Evolutionary conservation across 1,140 invertebrate genomes (phyloP), one percentile per base, ranked within the genome.

Genomic region (Drosophila subobscura): DNA sequence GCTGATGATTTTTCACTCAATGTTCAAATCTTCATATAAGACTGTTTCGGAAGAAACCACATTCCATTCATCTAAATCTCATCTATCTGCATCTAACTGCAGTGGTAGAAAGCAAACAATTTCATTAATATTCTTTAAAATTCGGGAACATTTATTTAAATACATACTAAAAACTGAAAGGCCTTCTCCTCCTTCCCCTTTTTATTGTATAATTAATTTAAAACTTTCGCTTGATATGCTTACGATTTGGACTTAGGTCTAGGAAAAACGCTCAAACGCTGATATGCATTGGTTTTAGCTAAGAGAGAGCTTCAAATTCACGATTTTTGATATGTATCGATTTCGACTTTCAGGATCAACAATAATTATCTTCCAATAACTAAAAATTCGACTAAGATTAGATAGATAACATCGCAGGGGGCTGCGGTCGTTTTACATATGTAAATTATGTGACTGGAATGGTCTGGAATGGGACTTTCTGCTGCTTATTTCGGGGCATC

Each of bases 131-230:
- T 42, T 40, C 40, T 29, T 37, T 63, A 37, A 47, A 49, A 22
- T 67, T 49, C 8, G 20, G 25, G 44, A 79, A 79, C 76, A 66
- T 79, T 65, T 80, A 80, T 68, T 77, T 44, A 63, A 67, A 45
- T 66, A 44, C 33, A 37, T 12, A 4, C 64, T 44, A 61, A 81
- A 65, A 49, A 55, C 23, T 16, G 41, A 12, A 40, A 52, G 20
- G 29, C 23, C 12, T 52, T 37, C 14, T 57, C 37, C 54, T 47
- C 20, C 50, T 55, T 47, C 29, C 50, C 47, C 47, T 45, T 51
- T 53, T 29, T 23, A 50, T 23, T 79, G 22, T 58, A 63, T 25
- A 57, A 12, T 20, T 42, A 53, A 53, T 50, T 57, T 70, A 25
- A 33, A 25, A n/a, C 6, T 49, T 49, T 40, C 44, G 20, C 63